A percentile compares a stretch with the other conserved stretches of the same genome.
phyloP scores from a whole-genome alignment of 2,113 vertebrate genomes.

The Microtus pennsylvanicus region DNA sequence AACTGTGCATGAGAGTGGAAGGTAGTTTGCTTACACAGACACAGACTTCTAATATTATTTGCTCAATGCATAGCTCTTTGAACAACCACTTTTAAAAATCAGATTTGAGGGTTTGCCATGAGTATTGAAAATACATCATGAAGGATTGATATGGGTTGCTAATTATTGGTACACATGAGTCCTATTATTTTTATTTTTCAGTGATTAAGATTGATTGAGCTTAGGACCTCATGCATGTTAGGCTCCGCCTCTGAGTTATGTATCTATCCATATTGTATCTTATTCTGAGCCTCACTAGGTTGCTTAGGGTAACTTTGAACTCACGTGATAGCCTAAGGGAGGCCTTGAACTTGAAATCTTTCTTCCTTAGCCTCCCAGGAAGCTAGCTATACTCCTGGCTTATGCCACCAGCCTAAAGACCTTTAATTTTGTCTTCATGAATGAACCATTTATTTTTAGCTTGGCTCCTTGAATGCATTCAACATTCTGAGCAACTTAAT shows the following conservation, averaged over 20 bases:
- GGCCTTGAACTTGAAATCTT: background rate
- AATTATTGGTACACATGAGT: background rate
- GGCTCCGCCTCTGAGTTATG: background rate
- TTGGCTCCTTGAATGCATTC: background rate
- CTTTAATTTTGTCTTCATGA: background rate
- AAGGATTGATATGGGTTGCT: background rate
- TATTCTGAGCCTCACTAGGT: background rate
- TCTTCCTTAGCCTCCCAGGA: background rate
- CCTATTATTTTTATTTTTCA: background rate
- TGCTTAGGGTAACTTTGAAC: background rate
- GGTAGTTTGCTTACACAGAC: background rate
- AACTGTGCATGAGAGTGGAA: background rate
- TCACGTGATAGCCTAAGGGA: background rate
- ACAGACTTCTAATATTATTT: background rate
- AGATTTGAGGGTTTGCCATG: background rate
- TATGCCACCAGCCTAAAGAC: background rate
- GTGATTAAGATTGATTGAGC: background rate
- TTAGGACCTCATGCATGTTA: background rate
- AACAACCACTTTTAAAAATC: background rate
- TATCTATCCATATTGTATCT: background rate
- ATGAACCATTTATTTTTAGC: slow-evolving; percentile 23
- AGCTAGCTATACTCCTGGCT: background rate
- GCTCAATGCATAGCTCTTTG: background rate
- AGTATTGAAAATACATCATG: background rate
- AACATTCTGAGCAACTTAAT: slow-evolving; percentile 44